phyloP scores from a whole-genome alignment of 2,113 vertebrate species.

The Petaurus breviceps region DNA sequence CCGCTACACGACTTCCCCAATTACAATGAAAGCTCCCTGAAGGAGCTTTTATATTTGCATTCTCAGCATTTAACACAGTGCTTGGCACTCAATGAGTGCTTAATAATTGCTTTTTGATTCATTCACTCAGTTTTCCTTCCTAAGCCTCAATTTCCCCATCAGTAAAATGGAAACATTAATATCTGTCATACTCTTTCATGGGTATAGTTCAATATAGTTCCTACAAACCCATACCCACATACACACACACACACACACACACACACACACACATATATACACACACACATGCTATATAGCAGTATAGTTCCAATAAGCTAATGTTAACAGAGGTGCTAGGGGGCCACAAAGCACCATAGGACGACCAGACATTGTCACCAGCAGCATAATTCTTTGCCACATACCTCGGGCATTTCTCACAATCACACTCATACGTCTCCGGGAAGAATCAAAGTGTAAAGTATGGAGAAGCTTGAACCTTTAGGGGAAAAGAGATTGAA shows the following conservation, averaged over 20 bases:
- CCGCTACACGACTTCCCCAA: not conserved
- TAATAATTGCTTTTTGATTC: not conserved
- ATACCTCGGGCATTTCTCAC: constrained; percentile 90
- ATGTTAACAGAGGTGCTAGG: not conserved
- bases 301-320: not conserved
- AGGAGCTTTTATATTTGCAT: not conserved
- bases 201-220: too few species aligned
- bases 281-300: too few species aligned
- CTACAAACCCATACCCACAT: too few species aligned
- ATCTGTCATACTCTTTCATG: not conserved
- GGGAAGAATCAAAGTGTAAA: constrained; percentile 94
- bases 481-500: constrained; percentile 27
- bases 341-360: not conserved
- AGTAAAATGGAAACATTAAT: not conserved
- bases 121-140: not conserved
- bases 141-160: not conserved
- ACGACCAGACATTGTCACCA: not conserved
- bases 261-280: too few species aligned
- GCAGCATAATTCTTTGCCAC: not conserved
- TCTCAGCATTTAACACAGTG: not conserved
- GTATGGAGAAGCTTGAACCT: constrained; percentile 96
- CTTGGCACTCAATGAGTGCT: not conserved
- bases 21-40: not conserved
- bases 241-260: too few species aligned
- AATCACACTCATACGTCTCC: constrained; percentile 98